Evolutionary conservation across 2,888 invertebrate species (phyloP).

Genomic region (Byasa hedistus): DNA sequence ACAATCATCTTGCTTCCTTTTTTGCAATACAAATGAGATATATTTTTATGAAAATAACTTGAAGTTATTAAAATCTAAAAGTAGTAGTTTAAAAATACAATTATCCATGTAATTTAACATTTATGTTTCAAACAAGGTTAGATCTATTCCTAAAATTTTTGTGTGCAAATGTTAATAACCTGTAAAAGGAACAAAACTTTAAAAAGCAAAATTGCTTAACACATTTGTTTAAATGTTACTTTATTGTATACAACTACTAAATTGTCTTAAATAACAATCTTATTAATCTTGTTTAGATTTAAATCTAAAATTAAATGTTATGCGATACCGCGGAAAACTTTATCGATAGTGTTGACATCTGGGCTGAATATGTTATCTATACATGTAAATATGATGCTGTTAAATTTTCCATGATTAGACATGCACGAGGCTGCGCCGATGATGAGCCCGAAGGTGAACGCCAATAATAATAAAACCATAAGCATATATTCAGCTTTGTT

Average conservation of each 20-base stretch:
- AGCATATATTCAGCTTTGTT: constrained; percentile 50
- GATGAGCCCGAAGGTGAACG: constrained; percentile 56
- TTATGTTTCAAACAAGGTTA: too few species aligned
- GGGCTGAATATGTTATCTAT: constrained; percentile 61
- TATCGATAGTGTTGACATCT: constrained; percentile 48
- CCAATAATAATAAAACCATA: constrained; percentile 40
- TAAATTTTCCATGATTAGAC: constrained; percentile 55
- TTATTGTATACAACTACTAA: constrained; percentile 8
- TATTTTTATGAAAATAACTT: too few species aligned
- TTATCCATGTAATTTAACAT: too few species aligned
- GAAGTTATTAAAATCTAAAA: too few species aligned
- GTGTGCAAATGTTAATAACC: too few species aligned
- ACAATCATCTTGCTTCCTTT: too few species aligned
- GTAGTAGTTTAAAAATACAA: too few species aligned
- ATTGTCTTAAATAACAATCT: constrained; percentile 21
- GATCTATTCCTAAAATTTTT: too few species aligned
- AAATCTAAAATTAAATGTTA: constrained; percentile 9
- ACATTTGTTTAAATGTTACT: not conserved
- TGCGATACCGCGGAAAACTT: constrained; percentile 45
- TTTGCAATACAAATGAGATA: too few species aligned
- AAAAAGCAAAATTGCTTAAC: not conserved
- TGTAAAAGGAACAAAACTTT: too few species aligned
- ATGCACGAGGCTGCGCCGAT: constrained; percentile 68
- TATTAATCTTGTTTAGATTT: constrained; percentile 22
- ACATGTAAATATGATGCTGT: constrained; percentile 64